Evolutionary conservation across 2,113 vertebrate genomes (phyloP), one percentile per base, ranked within the genome.

Genomic region (Oxygymnocypris stewartii): DNA sequence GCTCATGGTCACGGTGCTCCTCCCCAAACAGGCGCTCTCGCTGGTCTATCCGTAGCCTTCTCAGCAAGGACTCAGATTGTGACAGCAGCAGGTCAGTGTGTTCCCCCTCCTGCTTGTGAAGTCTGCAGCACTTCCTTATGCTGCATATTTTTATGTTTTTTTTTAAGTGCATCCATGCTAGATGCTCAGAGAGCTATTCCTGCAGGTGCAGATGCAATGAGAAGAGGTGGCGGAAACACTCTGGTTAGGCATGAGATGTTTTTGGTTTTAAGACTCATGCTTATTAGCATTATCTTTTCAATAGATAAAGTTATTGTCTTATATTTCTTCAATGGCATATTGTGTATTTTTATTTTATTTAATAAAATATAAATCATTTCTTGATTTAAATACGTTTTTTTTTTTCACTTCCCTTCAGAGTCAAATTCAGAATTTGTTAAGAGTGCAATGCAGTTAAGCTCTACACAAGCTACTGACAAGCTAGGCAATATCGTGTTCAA

Each of bases 71-170:
- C 73, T 93, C 92, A 12, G 94, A 95, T 85, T 90, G 91, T 89
- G 95, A 94, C 83, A 90, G 92, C 90, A 93, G 92, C 94, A 95
- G 95, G 95, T 95, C 89, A 95, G 94, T 95, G 91, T 76, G 49
- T 40, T 40, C 28, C 28, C 9, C 42, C 18, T 74, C 65, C 40
- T 12, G 18, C 23, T 67, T 67, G 7, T 8, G 25, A 63, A 44
- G 59, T 40, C 59, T 47, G n/a, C n/a, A 76, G 42, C n/a, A 76
- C n/a, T 31, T 8, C 28, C 40, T 71, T 28, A 47, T 1, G 4
- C 5, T 6, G 18, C 13, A 31, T 31, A 31, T 31, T 31, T 31
- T 31, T 31, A 31, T 31, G 23, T 13, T 61, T 11, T 28, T 54
- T 59, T n/a, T 61, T 4, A n/a, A 61, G 18, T 23, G 18, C 42